These are phyloP conservation scores for Acomys russatus DNA, from an alignment of 2,797 vertebrate genomes.

Conservation along the genomic window DNA sequence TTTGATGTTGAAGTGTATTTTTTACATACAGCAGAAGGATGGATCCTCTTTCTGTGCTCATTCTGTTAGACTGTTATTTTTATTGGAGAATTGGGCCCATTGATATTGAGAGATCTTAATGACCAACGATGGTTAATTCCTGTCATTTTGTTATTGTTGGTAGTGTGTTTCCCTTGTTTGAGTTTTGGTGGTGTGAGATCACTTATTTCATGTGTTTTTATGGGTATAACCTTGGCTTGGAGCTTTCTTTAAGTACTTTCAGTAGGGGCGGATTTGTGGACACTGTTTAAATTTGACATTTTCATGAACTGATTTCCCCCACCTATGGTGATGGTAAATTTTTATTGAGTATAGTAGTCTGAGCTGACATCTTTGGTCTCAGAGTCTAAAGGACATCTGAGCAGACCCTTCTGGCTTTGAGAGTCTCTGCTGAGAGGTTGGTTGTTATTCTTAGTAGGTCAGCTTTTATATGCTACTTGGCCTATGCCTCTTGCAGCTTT, in stretches of 20 bases:
- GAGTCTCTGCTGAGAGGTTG: neutral
- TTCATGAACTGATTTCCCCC: neutral
- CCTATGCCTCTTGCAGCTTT: neutral
- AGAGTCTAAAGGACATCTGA: neutral
- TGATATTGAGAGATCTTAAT: neutral
- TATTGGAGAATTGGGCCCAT: neutral
- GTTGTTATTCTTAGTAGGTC: neutral
- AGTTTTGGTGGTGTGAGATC: neutral
- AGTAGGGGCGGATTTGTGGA: neutral
- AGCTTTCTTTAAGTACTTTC: neutral
- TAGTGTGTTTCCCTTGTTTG: neutral
- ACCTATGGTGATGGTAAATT: neutral
- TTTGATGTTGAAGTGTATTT: neutral
- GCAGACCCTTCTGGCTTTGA: neutral
- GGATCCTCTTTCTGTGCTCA: neutral
- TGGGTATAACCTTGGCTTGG: neutral
- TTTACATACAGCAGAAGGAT: neutral
- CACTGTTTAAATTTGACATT: neutral
- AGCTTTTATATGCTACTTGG: neutral
- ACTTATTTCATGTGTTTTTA: neutral
- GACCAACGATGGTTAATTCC: neutral
- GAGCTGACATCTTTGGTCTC: neutral
- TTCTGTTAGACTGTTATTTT: neutral
- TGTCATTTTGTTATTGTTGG: neutral
- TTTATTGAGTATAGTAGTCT: neutral